Conservation (phyloP, 2,113 vertebrate genomes). For the Hypanus sabinus region DNA sequence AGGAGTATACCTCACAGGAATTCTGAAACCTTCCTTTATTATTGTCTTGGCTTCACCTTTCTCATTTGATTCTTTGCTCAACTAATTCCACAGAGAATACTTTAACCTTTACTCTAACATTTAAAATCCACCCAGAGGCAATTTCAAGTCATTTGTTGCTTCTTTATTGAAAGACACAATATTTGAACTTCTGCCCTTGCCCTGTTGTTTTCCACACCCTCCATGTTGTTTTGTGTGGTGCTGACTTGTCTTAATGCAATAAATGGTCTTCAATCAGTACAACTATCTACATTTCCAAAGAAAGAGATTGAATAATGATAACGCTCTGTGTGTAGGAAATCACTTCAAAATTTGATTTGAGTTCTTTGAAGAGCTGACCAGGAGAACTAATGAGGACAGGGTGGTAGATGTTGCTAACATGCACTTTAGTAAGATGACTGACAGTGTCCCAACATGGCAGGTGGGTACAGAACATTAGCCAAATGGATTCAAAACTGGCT, state of each 20-base stretch:
- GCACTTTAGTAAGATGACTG: too few relatives aligned
- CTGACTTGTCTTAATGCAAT: neutral
- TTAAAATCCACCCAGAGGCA: neutral
- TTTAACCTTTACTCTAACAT: neutral
- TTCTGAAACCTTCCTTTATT: neutral
- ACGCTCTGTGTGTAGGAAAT: too few relatives aligned
- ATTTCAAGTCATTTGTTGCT: neutral
- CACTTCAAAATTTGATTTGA: too few relatives aligned
- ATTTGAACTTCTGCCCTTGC: neutral
- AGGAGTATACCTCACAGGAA: neutral
- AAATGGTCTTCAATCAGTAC: neutral
- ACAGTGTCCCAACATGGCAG: too few relatives aligned
- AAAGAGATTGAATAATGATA: too few relatives aligned
- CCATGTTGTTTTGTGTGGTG: neutral
- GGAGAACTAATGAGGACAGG: too few relatives aligned
- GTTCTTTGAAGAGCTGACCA: too few relatives aligned
- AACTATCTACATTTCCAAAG: too few relatives aligned
- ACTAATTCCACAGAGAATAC: neutral
- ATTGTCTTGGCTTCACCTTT: neutral
- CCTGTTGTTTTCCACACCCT: neutral
- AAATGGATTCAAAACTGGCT: too few relatives aligned
- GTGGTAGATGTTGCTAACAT: too few relatives aligned
- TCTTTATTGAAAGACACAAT: neutral
- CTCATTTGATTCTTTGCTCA: neutral
- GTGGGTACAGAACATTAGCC: too few relatives aligned